Conservation (phyloP, 2,888 invertebrate genomes). For the Tipula helvola region DNA sequence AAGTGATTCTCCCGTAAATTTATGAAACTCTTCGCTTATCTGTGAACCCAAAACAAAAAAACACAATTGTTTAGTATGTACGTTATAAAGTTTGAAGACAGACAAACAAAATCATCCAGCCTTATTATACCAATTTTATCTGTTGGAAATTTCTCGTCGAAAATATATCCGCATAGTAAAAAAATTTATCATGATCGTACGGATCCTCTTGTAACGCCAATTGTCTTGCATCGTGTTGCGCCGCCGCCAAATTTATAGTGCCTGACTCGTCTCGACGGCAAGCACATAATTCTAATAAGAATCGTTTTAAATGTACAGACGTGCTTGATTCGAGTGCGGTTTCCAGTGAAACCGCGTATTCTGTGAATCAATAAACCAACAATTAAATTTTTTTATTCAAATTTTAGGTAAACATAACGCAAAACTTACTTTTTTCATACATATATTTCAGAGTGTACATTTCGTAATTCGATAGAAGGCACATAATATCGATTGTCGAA, state of each 20-base stretch:
- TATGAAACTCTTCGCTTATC: constrained; percentile 26
- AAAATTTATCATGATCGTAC: background rate
- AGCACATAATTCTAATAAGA: constrained; percentile 73
- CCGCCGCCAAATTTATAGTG: constrained; percentile 54
- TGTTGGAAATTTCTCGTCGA: constrained; percentile 59
- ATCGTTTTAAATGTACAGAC: constrained; percentile 81
- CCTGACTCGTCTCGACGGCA: constrained; percentile 60
- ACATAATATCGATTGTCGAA: background rate
- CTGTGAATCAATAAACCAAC: constrained; percentile 36
- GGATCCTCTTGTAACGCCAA: constrained; percentile 29
- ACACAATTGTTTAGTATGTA: background rate
- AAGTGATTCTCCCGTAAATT: constrained; percentile 64
- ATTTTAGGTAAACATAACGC: background rate
- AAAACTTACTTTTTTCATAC: background rate
- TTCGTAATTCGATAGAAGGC: background rate
- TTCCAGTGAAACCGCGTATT: constrained; percentile 67
- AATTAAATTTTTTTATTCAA: background rate
- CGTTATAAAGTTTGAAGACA: background rate
- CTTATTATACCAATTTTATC: constrained; percentile 26
- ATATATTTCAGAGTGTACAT: background rate
- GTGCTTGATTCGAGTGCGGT: constrained; percentile 77
- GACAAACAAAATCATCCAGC: background rate
- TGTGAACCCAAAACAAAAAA: background rate
- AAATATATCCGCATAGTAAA: background rate
- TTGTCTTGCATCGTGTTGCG: constrained; percentile 70